phyloP scores from a whole-genome alignment of 2,797 vertebrate genomes.

The Oreortyx pictus region DNA sequence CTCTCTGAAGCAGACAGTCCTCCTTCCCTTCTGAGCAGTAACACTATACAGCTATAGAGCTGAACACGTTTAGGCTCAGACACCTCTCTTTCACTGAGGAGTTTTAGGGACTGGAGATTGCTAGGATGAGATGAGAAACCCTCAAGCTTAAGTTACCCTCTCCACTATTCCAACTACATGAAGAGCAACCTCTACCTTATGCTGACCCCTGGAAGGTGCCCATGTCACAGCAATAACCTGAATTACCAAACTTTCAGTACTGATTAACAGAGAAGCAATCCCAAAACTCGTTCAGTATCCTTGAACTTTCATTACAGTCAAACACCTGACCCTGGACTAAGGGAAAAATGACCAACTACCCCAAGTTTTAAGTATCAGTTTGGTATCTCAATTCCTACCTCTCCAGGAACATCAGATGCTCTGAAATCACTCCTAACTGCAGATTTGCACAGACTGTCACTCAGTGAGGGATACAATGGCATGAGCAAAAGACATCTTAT shows the following conservation, averaged over 20 bases:
- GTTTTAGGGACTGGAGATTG: not conserved
- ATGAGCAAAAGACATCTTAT: not conserved
- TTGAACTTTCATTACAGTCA: not conserved
- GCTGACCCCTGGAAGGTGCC: not conserved
- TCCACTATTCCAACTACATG: not conserved
- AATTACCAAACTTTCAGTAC: not conserved
- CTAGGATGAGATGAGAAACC: not conserved
- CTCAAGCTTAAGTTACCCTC: not conserved
- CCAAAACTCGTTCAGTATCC: not conserved
- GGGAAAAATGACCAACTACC: not conserved
- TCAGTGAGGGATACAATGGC: not conserved
- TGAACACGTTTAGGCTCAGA: not conserved
- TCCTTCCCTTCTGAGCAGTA: not conserved
- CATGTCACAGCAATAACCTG: accelerated
- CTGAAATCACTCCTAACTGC: not conserved
- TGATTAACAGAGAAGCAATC: not conserved
- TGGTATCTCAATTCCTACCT: not conserved
- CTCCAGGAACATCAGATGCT: not conserved
- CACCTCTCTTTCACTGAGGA: not conserved
- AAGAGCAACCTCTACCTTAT: accelerated
- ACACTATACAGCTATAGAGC: not conserved
- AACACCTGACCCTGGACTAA: not conserved
- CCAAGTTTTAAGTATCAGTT: not conserved
- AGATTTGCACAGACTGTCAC: too few relatives aligned
- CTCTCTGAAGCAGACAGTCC: not conserved